A percentile compares a stretch with the other conserved stretches of the same genome.
phyloP scores from a whole-genome alignment of 2,113 vertebrate genomes.

The Dendropsophus ebraccatus region DNA sequence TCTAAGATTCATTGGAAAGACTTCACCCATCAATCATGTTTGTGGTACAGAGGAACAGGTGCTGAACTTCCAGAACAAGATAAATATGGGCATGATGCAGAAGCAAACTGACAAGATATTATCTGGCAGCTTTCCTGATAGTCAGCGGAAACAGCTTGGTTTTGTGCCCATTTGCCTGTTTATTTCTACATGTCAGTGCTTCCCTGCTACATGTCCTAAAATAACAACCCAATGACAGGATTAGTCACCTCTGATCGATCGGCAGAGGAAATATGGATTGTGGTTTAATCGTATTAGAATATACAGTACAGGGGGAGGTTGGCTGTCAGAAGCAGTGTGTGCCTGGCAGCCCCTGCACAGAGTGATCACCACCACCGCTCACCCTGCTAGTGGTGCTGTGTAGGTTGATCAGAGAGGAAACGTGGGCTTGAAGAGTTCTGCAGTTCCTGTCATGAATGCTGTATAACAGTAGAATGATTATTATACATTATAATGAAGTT shows the following conservation, averaged over 20 bases:
- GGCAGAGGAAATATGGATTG: not conserved
- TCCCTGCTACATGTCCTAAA: not conserved
- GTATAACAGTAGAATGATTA: no score
- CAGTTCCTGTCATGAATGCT: no score
- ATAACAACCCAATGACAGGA: not conserved
- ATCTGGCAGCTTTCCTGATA: not conserved
- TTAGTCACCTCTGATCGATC: not conserved
- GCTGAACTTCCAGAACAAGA: conserved; percentile 41
- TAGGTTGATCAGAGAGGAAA: no score
- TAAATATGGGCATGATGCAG: conserved; percentile 28
- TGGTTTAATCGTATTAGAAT: not conserved
- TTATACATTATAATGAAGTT: no score
- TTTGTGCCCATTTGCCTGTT: not conserved
- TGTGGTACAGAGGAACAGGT: conserved; percentile 35
- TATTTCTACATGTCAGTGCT: not conserved
- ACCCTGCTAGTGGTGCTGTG: no score
- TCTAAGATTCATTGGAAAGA: not conserved
- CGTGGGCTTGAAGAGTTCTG: no score
- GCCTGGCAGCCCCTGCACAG: no score
- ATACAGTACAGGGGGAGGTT: no score
- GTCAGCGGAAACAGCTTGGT: not conserved
- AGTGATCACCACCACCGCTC: no score
- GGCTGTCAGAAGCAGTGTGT: no score
- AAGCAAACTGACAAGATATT: conserved; percentile 24
- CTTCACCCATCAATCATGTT: conserved; percentile 39